A percentile compares a stretch with the other conserved stretches of the same genome.
phyloP scores from a whole-genome alignment of 2,888 invertebrate genomes.

The Notodonta ziczac region DNA sequence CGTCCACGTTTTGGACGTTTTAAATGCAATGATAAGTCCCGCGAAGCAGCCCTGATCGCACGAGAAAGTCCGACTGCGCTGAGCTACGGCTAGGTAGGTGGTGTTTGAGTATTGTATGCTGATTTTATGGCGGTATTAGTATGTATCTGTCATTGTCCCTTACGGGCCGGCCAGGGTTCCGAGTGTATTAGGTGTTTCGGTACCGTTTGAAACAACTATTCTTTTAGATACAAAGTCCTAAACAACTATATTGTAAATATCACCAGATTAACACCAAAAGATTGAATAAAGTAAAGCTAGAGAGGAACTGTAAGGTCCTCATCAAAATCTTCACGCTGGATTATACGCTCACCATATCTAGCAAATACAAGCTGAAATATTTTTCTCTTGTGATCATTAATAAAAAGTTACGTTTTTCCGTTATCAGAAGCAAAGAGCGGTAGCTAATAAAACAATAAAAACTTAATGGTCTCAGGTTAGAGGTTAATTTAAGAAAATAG shows the following conservation, averaged over 20 bases:
- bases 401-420: too few species aligned
- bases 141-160: conserved; percentile 8
- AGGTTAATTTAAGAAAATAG: neutral
- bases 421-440: neutral
- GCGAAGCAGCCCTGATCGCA: neutral
- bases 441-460: neutral
- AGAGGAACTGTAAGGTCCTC: too few species aligned
- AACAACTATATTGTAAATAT: neutral
- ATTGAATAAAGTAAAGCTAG: too few species aligned
- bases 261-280: neutral
- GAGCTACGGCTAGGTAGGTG: neutral
- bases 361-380: too few species aligned
- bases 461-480: neutral
- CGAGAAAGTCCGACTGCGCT: conserved; percentile 5
- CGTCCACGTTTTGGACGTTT: too few species aligned
- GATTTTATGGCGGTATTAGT: conserved; percentile 8
- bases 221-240: neutral
- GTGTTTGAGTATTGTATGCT: conserved; percentile 7
- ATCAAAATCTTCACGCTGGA: too few species aligned
- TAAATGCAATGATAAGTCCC: neutral
- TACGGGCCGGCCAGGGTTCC: conserved; percentile 5
- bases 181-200: neutral
- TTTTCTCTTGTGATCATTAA: too few species aligned
- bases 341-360: too few species aligned
- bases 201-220: conserved; percentile 4